Evolutionary conservation across 1,140 invertebrate genomes (phyloP).

Genomic region (Euschistus heros): DNA sequence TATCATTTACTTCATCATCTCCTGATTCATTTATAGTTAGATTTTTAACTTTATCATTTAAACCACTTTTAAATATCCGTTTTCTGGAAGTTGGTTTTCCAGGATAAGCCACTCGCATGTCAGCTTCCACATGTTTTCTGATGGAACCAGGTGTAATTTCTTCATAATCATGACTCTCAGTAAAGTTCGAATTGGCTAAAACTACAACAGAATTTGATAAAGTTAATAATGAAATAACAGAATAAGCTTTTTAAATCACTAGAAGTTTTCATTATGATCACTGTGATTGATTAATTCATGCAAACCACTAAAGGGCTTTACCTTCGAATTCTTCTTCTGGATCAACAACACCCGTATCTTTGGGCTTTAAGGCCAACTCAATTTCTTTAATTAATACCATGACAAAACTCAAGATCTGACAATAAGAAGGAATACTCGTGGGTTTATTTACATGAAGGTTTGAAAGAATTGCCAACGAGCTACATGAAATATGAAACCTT

Average conservation of each 20-base stretch:
- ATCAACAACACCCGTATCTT: conserved; percentile 11
- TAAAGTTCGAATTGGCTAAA: conserved; percentile 14
- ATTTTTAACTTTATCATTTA: background rate
- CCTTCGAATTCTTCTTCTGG: conserved; percentile 16
- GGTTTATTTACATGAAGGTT: too few species aligned
- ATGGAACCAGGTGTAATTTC: conserved; percentile 6
- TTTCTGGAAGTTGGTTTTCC: conserved; percentile 24
- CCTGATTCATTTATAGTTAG: background rate
- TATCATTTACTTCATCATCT: background rate
- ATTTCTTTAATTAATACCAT: conserved; percentile 23
- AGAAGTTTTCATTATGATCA: too few species aligned
- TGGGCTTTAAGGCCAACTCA: conserved; percentile 11
- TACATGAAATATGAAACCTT: too few species aligned
- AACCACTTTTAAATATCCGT: background rate
- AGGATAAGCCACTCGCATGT: conserved; percentile 13
- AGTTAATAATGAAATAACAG: too few species aligned
- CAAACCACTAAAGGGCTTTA: too few species aligned
- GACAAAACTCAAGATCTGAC: too few species aligned
- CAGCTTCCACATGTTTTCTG: conserved; percentile 11
- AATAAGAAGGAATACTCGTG: too few species aligned
- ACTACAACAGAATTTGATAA: conserved; percentile 13
- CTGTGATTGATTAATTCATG: too few species aligned
- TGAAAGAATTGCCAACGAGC: too few species aligned
- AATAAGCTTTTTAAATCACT: too few species aligned
- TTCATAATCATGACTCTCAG: conserved; percentile 13